These are phyloP conservation scores for Ips typographus DNA, from an alignment of 1,140 invertebrate genomes.

Conservation along the genomic window DNA sequence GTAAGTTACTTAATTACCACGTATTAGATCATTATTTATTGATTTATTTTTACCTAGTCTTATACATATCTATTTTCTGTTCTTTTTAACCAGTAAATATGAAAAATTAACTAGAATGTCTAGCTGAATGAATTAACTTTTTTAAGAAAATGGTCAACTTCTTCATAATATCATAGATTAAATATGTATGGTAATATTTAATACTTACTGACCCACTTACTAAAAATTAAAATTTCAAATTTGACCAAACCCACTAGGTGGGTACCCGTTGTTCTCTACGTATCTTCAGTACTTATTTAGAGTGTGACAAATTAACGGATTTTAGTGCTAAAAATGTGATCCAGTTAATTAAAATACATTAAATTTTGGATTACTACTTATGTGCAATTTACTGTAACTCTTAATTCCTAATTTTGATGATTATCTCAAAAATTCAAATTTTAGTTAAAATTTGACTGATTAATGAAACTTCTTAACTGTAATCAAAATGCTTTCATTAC, in stretches of 20 bases:
- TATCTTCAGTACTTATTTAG: slow-evolving; percentile 18
- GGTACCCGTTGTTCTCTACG: background rate
- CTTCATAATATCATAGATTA: too few relatives aligned
- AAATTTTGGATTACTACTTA: background rate
- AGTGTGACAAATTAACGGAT: slow-evolving; percentile 18
- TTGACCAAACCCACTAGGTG: slow-evolving; percentile 9
- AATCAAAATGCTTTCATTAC: background rate
- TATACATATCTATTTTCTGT: too few relatives aligned
- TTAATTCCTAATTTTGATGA: too few relatives aligned
- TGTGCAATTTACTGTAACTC: too few relatives aligned
- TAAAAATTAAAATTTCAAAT: slow-evolving; percentile 16
- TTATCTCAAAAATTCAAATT: background rate
- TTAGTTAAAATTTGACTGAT: background rate
- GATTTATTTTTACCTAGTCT: too few relatives aligned
- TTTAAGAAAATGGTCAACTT: too few relatives aligned
- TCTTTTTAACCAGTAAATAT: too few relatives aligned
- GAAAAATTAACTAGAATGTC: too few relatives aligned
- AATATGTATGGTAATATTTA: background rate
- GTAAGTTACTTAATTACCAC: too few relatives aligned
- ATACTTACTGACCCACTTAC: slow-evolving; percentile 11
- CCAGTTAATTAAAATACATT: slow-evolving; percentile 9
- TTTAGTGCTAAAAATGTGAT: slow-evolving; percentile 5
- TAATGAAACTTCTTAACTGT: background rate
- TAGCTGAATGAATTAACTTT: too few relatives aligned
- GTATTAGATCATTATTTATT: too few relatives aligned